phyloP scores from a whole-genome alignment of 2,113 vertebrate genomes.

The human region DNA sequence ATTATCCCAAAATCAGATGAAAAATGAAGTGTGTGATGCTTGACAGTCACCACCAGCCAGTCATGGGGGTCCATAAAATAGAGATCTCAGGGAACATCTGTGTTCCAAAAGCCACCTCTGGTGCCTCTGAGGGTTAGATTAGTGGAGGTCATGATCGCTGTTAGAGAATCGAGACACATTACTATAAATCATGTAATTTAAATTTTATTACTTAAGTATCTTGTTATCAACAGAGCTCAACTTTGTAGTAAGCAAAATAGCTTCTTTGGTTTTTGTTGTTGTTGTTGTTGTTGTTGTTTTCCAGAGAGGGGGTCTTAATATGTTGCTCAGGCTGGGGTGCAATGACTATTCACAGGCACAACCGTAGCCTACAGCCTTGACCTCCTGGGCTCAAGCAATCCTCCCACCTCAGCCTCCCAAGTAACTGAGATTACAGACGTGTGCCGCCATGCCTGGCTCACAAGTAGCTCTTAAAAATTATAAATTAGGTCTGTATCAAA shows the following conservation, averaged over 20 bases:
- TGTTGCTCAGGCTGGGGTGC: neutral
- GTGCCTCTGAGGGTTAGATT: neutral
- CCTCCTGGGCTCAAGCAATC: neutral
- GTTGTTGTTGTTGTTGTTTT: accelerated
- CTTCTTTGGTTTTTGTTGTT: neutral
- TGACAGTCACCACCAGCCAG: neutral
- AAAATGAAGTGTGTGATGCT: neutral
- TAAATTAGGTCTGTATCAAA: neutral
- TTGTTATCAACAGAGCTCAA: neutral
- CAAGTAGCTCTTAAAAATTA: neutral
- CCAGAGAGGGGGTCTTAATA: neutral
- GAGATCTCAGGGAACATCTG: neutral
- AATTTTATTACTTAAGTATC: neutral
- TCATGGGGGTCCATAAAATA: neutral
- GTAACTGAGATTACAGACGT: neutral
- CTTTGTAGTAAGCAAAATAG: neutral
- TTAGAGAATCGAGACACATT: neutral
- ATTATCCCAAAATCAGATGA: neutral
- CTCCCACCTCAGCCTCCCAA: neutral
- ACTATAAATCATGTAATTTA: neutral
- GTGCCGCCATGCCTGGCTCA: neutral
- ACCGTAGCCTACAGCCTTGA: neutral
- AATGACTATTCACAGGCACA: neutral
- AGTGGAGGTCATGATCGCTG: neutral
- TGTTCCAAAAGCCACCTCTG: neutral